These are phyloP conservation scores for Montipora capricornis DNA, from an alignment of 64 coral and sea anemone species.

Conservation along the genomic window DNA sequence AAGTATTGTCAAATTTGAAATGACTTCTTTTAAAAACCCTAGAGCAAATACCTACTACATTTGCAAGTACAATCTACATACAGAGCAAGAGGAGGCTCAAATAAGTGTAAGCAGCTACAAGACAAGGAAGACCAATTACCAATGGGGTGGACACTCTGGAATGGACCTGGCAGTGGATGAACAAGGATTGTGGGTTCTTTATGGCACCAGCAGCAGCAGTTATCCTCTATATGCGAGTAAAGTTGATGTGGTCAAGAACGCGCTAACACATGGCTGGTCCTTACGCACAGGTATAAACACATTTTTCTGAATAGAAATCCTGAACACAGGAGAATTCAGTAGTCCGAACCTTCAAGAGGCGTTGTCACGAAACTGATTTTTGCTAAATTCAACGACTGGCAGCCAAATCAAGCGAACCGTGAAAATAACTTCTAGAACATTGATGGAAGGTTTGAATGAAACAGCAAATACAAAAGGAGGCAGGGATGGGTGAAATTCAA, in stretches of 20 bases:
- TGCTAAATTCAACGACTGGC: too few species aligned
- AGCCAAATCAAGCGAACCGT: too few species aligned
- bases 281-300: neutral
- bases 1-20: too few species aligned
- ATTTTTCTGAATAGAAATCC: neutral
- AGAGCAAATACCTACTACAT: slow-evolving; percentile 20
- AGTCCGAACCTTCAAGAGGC: too few species aligned
- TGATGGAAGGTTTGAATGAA: too few species aligned
- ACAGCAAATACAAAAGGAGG: too few species aligned
- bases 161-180: slow-evolving; percentile 64
- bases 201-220: neutral
- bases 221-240: neutral
- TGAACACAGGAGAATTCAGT: neutral
- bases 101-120: slow-evolving; percentile 3
- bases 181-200: slow-evolving; percentile 45
- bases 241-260: slow-evolving; percentile 27
- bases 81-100: slow-evolving; percentile 24
- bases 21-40: neutral
- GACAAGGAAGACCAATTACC: neutral
- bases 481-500: too few species aligned
- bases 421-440: too few species aligned
- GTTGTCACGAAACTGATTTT: too few species aligned
- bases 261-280: neutral
- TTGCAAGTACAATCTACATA: slow-evolving; percentile 46
- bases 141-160: slow-evolving; percentile 49